phyloP scores from a whole-genome alignment of 1,140 invertebrate species.

The Magallana ariakensis region DNA sequence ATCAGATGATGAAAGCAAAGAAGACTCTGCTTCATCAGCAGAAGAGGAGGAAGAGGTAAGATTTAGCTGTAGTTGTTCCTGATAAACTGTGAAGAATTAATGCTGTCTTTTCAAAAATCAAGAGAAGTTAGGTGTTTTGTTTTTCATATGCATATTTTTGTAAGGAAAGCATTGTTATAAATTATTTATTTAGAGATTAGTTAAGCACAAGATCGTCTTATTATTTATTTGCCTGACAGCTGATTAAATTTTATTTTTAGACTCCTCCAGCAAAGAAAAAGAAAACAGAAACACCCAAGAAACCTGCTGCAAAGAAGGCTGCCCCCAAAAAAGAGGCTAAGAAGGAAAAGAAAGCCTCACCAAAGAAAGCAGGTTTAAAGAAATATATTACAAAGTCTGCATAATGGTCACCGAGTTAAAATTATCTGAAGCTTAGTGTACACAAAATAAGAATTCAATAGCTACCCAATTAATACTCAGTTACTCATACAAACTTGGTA shows the following conservation, averaged over 20 bases:
- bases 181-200: too few relatives aligned
- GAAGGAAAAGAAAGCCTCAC: conserved; percentile 56
- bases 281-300: conserved; percentile 68
- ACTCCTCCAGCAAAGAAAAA: conserved; percentile 70
- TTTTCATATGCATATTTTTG: too few relatives aligned
- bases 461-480: too few relatives aligned
- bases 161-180: too few relatives aligned
- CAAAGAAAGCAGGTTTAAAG: conserved; percentile 62
- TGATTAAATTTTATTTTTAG: conserved; percentile 41
- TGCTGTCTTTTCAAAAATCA: too few relatives aligned
- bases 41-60: conserved; percentile 51
- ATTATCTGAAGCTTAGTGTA: too few relatives aligned
- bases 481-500: too few relatives aligned
- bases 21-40: conserved; percentile 60
- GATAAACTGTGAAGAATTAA: too few relatives aligned
- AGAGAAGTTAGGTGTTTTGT: too few relatives aligned
- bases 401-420: too few relatives aligned
- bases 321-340: conserved; percentile 68
- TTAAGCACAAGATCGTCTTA: too few relatives aligned
- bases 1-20: conserved; percentile 63
- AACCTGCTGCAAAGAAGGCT: conserved; percentile 71
- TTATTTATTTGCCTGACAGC: background rate
- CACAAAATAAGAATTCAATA: too few relatives aligned
- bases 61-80: background rate
- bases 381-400: background rate